Evolutionary conservation across 2,113 vertebrate species (phyloP), one percentile per base, ranked within the genome.

Genomic region (Anoplopoma fimbria): DNA sequence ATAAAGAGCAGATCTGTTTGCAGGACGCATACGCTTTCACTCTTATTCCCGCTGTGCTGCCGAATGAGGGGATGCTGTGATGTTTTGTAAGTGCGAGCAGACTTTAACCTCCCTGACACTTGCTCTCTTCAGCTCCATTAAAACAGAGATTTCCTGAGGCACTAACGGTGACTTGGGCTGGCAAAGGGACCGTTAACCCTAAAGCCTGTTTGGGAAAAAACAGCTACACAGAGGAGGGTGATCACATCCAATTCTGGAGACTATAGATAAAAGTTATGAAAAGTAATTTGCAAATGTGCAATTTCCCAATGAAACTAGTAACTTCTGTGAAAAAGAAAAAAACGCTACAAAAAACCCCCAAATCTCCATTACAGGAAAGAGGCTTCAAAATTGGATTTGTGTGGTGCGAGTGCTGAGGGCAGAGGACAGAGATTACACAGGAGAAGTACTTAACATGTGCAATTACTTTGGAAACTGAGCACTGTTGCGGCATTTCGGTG

Each of bases 351-450:
- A 69, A n/a, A 77, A 13, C 1, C 15, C 8, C 17, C 2, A 57
- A 71, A 77, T 53, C 65, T 58, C 34, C 21, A 23, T 62, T 31
- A 34, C n/a, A 63, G 49, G 31, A 72, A 79, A 78, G 75, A 80
- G 25, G 72, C 45, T 61, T 82, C 60, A 45, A 68, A 84, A 73
- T 70, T 76, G 81, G 45, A 73, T 77, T 77, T 71, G 40, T 75
- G 67, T 69, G 70, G 65, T 60, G 63, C 4, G 7, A 62, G n/a
- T 42, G 27, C 86, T 9, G 68, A 76, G 79, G 84, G 74, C 68
- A 87, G 69, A 83, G 76, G 86, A 70, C 71, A 27, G 45, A 68
- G 83, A 90, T 86, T 84, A 77, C 40, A 63, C 73, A 62, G 47
- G 34, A 77, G 42, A 69, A 36, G 58, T 25, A 65, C 69, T 73